These are phyloP conservation scores for Oopsacas minuta DNA, from an alignment of 37 sponge, comb jelly and placozoan species.

Conservation along the genomic window DNA sequence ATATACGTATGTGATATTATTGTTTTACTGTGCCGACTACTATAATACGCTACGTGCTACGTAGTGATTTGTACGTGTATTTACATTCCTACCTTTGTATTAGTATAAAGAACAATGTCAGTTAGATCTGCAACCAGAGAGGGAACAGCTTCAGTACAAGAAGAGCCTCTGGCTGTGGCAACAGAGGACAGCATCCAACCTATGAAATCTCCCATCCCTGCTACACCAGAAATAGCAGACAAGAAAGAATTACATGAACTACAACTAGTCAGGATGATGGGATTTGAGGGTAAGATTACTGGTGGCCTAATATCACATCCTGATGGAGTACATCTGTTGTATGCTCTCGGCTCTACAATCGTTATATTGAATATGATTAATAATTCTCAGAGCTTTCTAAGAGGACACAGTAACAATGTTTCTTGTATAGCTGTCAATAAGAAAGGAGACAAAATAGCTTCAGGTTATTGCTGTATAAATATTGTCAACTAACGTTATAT, in stretches of 20 bases:
- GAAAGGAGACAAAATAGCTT: neutral
- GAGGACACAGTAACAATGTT: constrained; percentile 75
- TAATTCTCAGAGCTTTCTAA: constrained; percentile 63
- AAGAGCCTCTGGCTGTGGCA: neutral
- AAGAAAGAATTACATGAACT: constrained; percentile 12
- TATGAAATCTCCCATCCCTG: neutral
- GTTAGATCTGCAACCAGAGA: neutral
- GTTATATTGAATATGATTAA: constrained; percentile 41
- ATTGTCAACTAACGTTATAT: no score
- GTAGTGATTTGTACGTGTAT: no score
- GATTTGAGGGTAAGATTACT: constrained; percentile 69
- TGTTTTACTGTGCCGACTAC: no score
- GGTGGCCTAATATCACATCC: constrained; percentile 74
- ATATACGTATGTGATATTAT: no score
- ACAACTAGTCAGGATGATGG: constrained; percentile 48
- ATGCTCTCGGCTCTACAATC: constrained; percentile 79
- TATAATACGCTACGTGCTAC: no score
- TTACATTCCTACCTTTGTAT: no score
- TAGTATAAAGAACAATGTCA: neutral
- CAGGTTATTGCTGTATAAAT: neutral
- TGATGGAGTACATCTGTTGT: constrained; percentile 70
- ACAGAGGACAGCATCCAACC: neutral
- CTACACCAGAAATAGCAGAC: neutral
- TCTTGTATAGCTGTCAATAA: constrained; percentile 57
- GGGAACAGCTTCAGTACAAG: neutral